These are phyloP conservation scores for Drosophila seclusa DNA, from an alignment of 2,888 invertebrate species.

Conservation along the genomic window DNA sequence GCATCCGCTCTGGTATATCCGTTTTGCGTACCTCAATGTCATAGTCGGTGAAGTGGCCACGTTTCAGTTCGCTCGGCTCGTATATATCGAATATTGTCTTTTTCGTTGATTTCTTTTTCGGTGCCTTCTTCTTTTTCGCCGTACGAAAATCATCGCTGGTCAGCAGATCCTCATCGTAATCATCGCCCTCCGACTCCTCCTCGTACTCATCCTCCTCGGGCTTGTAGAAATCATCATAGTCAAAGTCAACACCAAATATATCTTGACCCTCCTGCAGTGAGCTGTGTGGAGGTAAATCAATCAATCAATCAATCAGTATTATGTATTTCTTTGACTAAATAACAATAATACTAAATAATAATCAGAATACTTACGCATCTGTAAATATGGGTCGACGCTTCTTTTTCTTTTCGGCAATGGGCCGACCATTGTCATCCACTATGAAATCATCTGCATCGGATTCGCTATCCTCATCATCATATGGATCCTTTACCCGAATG, in stretches of 20 bases:
- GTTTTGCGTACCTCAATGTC: slow-evolving; percentile 95
- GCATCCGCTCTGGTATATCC: slow-evolving; percentile 96
- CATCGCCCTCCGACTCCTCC: slow-evolving; percentile 90
- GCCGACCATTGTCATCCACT: slow-evolving; percentile 97
- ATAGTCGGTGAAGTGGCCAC: slow-evolving; percentile 97
- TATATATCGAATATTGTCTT: slow-evolving; percentile 97
- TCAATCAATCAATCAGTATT: slow-evolving; percentile 2
- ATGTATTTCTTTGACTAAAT: not conserved
- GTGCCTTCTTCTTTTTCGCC: slow-evolving; percentile 90
- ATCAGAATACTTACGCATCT: slow-evolving; percentile 89
- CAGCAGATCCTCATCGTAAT: slow-evolving; percentile 89
- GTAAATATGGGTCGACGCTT: slow-evolving; percentile 93
- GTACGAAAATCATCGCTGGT: slow-evolving; percentile 88
- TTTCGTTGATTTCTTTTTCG: slow-evolving; percentile 91
- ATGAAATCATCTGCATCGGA: slow-evolving; percentile 98
- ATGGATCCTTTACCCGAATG: slow-evolving; percentile 86
- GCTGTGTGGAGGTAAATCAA: slow-evolving; percentile 83
- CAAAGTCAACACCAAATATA: slow-evolving; percentile 99
- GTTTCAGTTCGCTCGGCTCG: slow-evolving; percentile 98
- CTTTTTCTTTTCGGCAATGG: slow-evolving; percentile 92
- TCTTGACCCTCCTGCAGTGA: slow-evolving; percentile 99
- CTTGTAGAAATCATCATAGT: slow-evolving; percentile 95
- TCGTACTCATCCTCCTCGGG: slow-evolving; percentile 93
- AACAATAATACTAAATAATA: not conserved
- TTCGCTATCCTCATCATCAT: slow-evolving; percentile 91